Evolutionary conservation across 2,888 invertebrate species (phyloP).

Genomic region (Nudaria mundana): DNA sequence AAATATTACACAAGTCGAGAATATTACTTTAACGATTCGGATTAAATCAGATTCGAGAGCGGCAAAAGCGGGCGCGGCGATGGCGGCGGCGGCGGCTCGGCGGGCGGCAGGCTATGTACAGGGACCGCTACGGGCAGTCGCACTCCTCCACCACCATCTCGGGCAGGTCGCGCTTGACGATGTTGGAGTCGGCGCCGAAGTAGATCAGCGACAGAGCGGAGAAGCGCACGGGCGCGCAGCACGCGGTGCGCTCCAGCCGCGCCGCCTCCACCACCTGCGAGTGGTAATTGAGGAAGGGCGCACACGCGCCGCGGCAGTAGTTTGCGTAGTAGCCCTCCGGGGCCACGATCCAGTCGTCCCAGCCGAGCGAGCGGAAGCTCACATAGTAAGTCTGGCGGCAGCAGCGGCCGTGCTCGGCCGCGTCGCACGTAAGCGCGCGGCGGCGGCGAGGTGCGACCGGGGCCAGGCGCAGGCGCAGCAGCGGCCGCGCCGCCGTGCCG

Average conservation of each 20-base stretch:
- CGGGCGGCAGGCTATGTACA: slow-evolving; percentile 55
- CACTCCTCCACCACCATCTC: slow-evolving; percentile 98
- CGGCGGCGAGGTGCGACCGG: slow-evolving; percentile 87
- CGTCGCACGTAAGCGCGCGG: slow-evolving; percentile 91
- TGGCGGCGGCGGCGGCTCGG: slow-evolving; percentile 38
- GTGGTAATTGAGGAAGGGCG: slow-evolving; percentile 92
- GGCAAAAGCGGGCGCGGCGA: slow-evolving; percentile 68
- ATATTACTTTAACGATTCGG: slow-evolving; percentile 79
- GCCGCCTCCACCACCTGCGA: slow-evolving; percentile 95
- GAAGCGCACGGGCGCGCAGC: slow-evolving; percentile 95
- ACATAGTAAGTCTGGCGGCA: slow-evolving; percentile 96
- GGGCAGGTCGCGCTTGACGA: slow-evolving; percentile 95
- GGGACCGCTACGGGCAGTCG: slow-evolving; percentile 89
- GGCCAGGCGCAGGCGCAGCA: slow-evolving; percentile 90
- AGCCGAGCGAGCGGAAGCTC: slow-evolving; percentile 93
- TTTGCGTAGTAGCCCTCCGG: slow-evolving; percentile 96
- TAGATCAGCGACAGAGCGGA: slow-evolving; percentile 96
- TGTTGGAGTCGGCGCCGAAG: slow-evolving; percentile 93
- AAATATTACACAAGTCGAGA: slow-evolving; percentile 80
- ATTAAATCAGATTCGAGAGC: slow-evolving; percentile 74
- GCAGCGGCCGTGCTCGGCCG: slow-evolving; percentile 79
- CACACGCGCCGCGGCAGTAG: slow-evolving; percentile 95
- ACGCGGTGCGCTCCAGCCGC: slow-evolving; percentile 93
- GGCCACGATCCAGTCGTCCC: slow-evolving; percentile 97
- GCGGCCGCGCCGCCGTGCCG: slow-evolving; percentile 86